A percentile compares a stretch with the other conserved stretches of the same genome.
phyloP scores from a whole-genome alignment of 2,888 invertebrate genomes.

The Eilema sororculum region DNA sequence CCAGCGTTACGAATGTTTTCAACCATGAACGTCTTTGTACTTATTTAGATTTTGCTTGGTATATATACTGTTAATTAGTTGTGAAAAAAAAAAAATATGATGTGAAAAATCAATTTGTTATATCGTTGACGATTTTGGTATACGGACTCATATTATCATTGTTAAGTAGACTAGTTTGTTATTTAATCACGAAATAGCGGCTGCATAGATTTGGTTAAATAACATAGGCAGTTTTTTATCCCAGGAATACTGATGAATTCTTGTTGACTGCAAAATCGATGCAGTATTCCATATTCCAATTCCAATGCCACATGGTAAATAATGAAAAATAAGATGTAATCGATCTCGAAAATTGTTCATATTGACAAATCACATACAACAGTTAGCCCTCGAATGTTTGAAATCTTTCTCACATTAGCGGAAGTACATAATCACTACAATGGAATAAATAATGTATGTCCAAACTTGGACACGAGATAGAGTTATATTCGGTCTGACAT shows the following conservation, averaged over 20 bases:
- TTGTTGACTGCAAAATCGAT: not conserved
- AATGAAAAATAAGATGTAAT: conserved; percentile 3
- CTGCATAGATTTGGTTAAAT: not conserved
- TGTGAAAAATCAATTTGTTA: no score
- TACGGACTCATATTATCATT: no score
- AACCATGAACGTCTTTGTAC: conserved; percentile 46
- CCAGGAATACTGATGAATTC: not conserved
- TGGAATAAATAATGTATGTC: conserved; percentile 44
- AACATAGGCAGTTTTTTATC: not conserved
- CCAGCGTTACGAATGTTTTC: conserved; percentile 55
- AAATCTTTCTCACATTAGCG: conserved; percentile 51
- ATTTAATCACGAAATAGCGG: not conserved
- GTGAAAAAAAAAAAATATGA: not conserved
- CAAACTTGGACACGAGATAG: conserved; percentile 33
- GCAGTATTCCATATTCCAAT: no score
- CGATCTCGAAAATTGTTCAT: conserved; percentile 8
- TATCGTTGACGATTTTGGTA: no score
- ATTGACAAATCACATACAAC: conserved; percentile 41
- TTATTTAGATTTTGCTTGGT: conserved; percentile 14
- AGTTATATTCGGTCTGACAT: conserved; percentile 34
- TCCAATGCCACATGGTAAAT: no score
- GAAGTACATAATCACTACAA: conserved; percentile 40
- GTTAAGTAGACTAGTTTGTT: not conserved
- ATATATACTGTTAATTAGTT: not conserved
- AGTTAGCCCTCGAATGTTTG: conserved; percentile 28